Evolutionary conservation across 2,888 invertebrate genomes (phyloP).

Genomic region (Phalera bucephala): DNA sequence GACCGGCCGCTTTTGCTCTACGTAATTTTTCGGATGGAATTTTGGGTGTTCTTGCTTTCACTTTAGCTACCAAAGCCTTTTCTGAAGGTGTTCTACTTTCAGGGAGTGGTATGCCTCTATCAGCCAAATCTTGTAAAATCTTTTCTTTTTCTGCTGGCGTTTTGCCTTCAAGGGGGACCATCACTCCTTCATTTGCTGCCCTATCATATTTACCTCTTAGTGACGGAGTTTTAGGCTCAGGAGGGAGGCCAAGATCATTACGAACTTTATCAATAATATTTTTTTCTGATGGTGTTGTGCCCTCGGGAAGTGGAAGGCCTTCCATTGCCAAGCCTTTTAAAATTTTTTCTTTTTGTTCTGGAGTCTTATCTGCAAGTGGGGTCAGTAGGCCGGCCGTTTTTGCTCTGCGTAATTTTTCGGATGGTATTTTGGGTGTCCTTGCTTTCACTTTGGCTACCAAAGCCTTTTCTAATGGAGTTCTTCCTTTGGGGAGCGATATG

Average conservation of each 20-base stretch:
- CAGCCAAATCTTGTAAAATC: conserved; percentile 26
- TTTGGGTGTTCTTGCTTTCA: conserved; percentile 1
- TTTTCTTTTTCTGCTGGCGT: conserved; percentile 31
- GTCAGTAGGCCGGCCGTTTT: conserved; percentile 25
- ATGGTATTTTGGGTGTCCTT: conserved; percentile 28
- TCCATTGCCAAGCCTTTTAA: conserved; percentile 24
- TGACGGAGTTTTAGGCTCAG: conserved; percentile 17
- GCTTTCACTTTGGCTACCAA: conserved; percentile 18
- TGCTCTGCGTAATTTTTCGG: conserved; percentile 29
- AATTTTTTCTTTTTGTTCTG: conserved; percentile 32
- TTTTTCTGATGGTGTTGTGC: conserved; percentile 25
- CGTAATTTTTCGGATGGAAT: conserved; percentile 4
- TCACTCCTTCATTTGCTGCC: conserved; percentile 20
- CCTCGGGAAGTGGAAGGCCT: conserved; percentile 19
- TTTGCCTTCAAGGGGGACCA: conserved; percentile 38
- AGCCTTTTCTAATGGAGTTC: conserved; percentile 24
- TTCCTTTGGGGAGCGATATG: conserved; percentile 18
- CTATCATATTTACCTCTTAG: conserved; percentile 3
- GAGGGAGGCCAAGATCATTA: conserved; percentile 20
- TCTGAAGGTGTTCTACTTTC: conserved; percentile 37
- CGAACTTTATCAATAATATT: not conserved
- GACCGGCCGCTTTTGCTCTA: conserved; percentile 2
- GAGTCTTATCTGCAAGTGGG: conserved; percentile 30
- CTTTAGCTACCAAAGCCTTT: conserved; percentile 19
- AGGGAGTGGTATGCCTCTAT: conserved; percentile 33